These are phyloP conservation scores for Coenobita brevimanus DNA, from an alignment of 1,140 invertebrate species.

Conservation along the genomic window DNA sequence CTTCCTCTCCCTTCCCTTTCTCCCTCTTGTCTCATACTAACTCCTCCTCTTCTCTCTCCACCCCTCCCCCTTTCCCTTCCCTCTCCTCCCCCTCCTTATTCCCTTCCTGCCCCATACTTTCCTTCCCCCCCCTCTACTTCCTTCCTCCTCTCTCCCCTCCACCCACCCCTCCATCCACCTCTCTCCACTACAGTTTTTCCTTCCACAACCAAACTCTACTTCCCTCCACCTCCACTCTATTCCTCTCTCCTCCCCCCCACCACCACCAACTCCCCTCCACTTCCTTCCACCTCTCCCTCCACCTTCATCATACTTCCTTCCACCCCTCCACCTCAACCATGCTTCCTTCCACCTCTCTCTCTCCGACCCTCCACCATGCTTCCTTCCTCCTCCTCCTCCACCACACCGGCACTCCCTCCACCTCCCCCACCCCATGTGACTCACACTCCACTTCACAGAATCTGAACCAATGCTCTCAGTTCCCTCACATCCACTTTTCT, in stretches of 20 bases:
- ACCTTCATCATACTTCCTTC: no score
- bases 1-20: background rate
- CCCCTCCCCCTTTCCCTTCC: background rate
- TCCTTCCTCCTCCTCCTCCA: no score
- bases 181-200: background rate
- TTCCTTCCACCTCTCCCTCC: background rate
- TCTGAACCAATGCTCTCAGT: no score
- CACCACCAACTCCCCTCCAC: background rate
- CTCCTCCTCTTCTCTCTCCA: no score
- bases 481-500: background rate
- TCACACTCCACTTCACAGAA: no score
- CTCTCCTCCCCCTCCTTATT: background rate
- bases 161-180: no score
- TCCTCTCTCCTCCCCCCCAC: background rate
- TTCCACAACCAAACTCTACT: background rate
- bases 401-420: no score
- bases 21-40: background rate
- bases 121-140: background rate
- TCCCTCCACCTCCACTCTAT: background rate
- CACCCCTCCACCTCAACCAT: no score
- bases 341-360: no score
- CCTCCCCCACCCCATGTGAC: no score
- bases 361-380: no score
- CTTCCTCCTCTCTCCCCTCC: background rate
- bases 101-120: background rate